phyloP scores from a whole-genome alignment of 2,113 vertebrate genomes.

The Lasiurus borealis region DNA sequence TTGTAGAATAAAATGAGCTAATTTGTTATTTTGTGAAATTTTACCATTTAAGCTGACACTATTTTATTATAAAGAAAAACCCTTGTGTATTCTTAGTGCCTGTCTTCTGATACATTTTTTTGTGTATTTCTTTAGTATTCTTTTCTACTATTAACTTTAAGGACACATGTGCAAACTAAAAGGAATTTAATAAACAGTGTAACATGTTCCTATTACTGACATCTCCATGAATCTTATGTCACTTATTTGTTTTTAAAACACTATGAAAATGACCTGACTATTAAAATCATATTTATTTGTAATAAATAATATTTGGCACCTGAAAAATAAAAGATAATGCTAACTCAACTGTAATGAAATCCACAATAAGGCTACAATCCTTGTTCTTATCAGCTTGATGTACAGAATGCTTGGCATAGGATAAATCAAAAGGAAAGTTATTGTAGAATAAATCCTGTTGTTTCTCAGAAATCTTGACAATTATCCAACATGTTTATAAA shows the following conservation, averaged over 20 bases:
- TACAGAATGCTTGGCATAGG: neutral
- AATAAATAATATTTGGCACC: neutral
- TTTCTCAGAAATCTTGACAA: neutral
- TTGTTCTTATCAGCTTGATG: neutral
- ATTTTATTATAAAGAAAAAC: conserved; percentile 40
- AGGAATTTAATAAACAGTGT: conserved; percentile 6
- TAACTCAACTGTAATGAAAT: neutral
- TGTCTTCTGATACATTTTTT: neutral
- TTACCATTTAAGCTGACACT: neutral
- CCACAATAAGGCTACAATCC: neutral
- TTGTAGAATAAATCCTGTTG: neutral
- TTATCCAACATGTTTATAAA: neutral
- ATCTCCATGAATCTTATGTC: neutral
- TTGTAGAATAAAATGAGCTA: conserved; percentile 47
- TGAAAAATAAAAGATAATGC: conserved; percentile 4
- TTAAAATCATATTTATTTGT: conserved; percentile 3
- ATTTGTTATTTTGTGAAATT: conserved; percentile 36
- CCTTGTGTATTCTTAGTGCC: neutral
- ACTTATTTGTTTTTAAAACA: neutral
- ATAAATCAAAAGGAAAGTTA: neutral
- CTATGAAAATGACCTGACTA: neutral
- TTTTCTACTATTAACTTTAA: conserved; percentile 36
- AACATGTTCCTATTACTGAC: neutral
- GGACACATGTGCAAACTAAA: neutral
- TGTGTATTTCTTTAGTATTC: neutral